These are phyloP conservation scores for Choloepus hoffmanni DNA, from an alignment of 2,113 vertebrate genomes.

Conservation along the genomic window DNA sequence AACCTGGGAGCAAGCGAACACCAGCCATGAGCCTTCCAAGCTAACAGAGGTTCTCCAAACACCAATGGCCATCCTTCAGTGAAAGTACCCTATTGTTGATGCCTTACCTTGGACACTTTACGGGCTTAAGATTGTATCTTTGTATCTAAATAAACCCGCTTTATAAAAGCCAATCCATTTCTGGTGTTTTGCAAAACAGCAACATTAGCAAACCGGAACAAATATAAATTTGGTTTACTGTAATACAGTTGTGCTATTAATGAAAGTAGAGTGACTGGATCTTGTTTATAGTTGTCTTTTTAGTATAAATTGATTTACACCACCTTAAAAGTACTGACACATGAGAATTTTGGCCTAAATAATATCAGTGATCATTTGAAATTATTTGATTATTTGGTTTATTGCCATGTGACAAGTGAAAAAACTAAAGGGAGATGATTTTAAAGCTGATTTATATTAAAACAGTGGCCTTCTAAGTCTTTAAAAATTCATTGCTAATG, in stretches of 20 bases:
- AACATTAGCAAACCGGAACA: too few species aligned
- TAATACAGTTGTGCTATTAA: conserved; percentile 78
- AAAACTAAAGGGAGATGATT: conserved; percentile 7
- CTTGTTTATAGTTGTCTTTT: conserved; percentile 74
- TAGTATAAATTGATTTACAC: conserved; percentile 67
- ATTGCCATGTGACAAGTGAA: background rate
- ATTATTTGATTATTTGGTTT: conserved; percentile 34
- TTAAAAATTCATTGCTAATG: background rate
- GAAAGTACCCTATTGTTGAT: too few species aligned
- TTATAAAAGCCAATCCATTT: too few species aligned
- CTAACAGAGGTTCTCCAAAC: too few species aligned
- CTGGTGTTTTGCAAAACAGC: too few species aligned
- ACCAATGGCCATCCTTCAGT: too few species aligned
- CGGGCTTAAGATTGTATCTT: too few species aligned
- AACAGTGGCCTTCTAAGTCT: background rate
- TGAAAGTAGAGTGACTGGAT: background rate
- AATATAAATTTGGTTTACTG: conserved; percentile 92
- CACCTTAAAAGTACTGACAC: conserved; percentile 77
- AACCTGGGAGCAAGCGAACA: too few species aligned
- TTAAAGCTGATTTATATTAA: conserved; percentile 62
- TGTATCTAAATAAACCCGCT: too few species aligned
- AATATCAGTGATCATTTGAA: conserved; percentile 43
- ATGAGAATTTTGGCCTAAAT: background rate
- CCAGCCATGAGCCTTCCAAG: too few species aligned
- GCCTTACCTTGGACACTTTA: too few species aligned